phyloP scores from a whole-genome alignment of 2,113 vertebrate species.

The Melanostigma gelatinosum region DNA sequence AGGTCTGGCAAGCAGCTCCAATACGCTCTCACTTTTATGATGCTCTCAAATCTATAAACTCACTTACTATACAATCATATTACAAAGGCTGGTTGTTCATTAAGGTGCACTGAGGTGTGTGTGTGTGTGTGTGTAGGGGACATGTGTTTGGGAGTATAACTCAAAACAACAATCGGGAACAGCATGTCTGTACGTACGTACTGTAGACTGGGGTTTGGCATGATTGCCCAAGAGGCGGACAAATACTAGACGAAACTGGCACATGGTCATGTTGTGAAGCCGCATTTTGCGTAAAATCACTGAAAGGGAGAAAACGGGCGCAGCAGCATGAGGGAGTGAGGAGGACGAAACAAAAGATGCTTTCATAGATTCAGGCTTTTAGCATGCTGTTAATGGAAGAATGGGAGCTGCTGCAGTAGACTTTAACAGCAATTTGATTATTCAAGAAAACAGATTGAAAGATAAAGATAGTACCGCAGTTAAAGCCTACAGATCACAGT shows the following conservation, averaged over 20 bases:
- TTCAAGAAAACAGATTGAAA: background rate
- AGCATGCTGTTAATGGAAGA: conserved; percentile 18
- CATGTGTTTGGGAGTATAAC: conserved; percentile 35
- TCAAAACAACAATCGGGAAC: conserved; percentile 8
- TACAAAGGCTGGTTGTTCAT: conserved; percentile 41
- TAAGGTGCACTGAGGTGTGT: conserved; percentile 5
- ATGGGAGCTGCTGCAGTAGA: background rate
- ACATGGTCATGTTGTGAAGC: conserved; percentile 58
- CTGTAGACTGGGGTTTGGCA: conserved; percentile 54
- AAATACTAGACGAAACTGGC: conserved; percentile 49
- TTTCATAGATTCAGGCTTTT: conserved; percentile 57
- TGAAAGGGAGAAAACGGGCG: conserved; percentile 53
- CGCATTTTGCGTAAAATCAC: conserved; percentile 51
- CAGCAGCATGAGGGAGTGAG: conserved; percentile 37
- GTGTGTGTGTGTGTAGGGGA: background rate
- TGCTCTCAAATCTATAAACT: conserved; percentile 70
- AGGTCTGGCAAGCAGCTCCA: conserved; percentile 66
- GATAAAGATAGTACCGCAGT: too few species aligned
- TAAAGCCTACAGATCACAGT: too few species aligned
- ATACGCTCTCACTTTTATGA: conserved; percentile 58
- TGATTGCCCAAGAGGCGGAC: conserved; percentile 22
- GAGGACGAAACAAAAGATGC: conserved; percentile 54
- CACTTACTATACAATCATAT: conserved; percentile 62
- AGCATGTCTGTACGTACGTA: conserved; percentile 20
- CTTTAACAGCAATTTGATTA: conserved; percentile 9